Evolutionary conservation across 2,113 vertebrate genomes (phyloP).

Genomic region (Stegostoma tigrinum): DNA sequence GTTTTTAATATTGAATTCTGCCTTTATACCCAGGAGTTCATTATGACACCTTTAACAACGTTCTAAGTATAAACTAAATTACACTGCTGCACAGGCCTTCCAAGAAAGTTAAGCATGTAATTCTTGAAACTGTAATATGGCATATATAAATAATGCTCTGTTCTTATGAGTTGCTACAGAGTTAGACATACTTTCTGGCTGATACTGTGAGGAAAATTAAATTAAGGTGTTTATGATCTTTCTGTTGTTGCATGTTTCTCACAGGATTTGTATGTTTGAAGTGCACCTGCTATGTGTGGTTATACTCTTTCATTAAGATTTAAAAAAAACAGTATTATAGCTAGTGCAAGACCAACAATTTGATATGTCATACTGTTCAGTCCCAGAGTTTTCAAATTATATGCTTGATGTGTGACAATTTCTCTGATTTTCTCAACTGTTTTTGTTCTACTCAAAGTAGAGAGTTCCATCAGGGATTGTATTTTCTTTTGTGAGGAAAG

Average conservation of each 20-base stretch:
- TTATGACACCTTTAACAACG: background rate
- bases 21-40: background rate
- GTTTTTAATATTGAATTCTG: background rate
- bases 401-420: background rate
- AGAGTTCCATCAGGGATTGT: background rate
- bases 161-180: background rate
- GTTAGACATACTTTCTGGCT: background rate
- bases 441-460: background rate
- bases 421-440: background rate
- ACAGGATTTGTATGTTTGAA: too few species aligned
- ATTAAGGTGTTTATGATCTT: background rate
- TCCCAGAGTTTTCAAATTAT: background rate
- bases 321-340: background rate
- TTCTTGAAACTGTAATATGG: background rate
- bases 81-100: background rate
- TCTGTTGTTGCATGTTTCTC: background rate
- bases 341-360: background rate
- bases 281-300: background rate
- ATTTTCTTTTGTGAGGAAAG: background rate
- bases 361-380: background rate
- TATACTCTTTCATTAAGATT: background rate
- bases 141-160: background rate
- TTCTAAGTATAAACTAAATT: background rate
- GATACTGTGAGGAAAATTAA: background rate
- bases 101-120: background rate